Base-by-base conservation (phyloP, 2,113 vertebrate genomes). In the Prionailurus bengalensis region DNA sequence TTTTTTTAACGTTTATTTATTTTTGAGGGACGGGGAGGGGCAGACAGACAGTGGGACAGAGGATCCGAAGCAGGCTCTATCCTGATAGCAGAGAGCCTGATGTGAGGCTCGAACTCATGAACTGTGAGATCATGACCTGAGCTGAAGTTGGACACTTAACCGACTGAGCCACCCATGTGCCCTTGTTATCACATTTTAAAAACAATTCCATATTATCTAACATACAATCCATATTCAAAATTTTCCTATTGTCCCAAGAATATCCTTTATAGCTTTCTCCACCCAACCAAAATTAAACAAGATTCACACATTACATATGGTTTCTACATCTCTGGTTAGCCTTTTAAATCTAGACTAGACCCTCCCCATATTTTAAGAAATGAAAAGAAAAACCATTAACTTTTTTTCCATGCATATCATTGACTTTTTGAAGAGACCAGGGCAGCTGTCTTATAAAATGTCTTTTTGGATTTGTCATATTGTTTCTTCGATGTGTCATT, bases 321-420 rank as follows among this genome's bases (percentile, higher is more conserved):
- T 42, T 90, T 92, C 55, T 55, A 23, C 9, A 29, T 91, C 61
- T 73, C 55, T 70, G 51, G 61, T 84, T 42, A 15, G 27, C 6
- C 39, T 88, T 94, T 80, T 66, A 85, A 94, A 81, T 63, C 55
- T 76, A 61, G 53, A 85, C 68, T 33, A 83, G 25, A 16, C 3
- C 21, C 33, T 66, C 39, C 23, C 4, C 13, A 10, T 73, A 81
- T 80, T 85, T 85, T 39, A 85, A 74, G 36, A 92, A 89, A 55
- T 42, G 39, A 92, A 92, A 96, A 94, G 79, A 61, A 89, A 94
- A 89, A 83, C n/a, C 15, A 66, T 48, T 94, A 80, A 36, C 27
- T 70, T 93, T 78, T 93, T 93, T 74, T 81, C 80, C 80, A 81
- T 74, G 68, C 85, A 95, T 81, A 82, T 66, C 51, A 94, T 1